These are phyloP conservation scores for Epirrhoe alternata DNA, from an alignment of 2,888 invertebrate species.

Conservation along the genomic window DNA sequence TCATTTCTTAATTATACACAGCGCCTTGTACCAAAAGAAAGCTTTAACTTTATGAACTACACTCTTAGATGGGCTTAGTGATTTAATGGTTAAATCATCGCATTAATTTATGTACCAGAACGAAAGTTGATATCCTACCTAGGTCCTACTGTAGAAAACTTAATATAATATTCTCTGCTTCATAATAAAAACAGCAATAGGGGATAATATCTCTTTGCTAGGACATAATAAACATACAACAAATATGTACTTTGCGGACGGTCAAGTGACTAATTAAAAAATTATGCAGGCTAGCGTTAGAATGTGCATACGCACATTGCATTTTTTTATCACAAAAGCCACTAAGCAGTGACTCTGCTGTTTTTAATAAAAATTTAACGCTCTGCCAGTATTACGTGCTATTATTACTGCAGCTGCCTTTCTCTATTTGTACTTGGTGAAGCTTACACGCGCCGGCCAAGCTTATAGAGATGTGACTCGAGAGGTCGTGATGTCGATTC, in stretches of 20 bases:
- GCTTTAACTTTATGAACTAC: too few species aligned
- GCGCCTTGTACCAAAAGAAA: too few species aligned
- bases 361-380: slow-evolving; percentile 78
- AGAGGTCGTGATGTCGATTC: slow-evolving; percentile 23
- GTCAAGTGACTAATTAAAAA: neutral
- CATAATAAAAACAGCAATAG: neutral
- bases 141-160: too few species aligned
- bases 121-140: too few species aligned
- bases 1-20: too few species aligned
- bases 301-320: slow-evolving; percentile 24
- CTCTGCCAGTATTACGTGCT: slow-evolving; percentile 56
- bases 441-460: slow-evolving; percentile 63
- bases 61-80: too few species aligned
- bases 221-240: neutral
- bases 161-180: neutral
- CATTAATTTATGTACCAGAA: too few species aligned
- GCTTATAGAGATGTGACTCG: slow-evolving; percentile 49
- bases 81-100: too few species aligned
- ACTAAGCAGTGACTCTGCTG: slow-evolving; percentile 33
- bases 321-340: slow-evolving; percentile 26
- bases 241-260: neutral
- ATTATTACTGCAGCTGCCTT: slow-evolving; percentile 73
- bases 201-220: neutral
- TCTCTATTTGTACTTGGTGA: slow-evolving; percentile 75
- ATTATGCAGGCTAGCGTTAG: neutral